Conservation (phyloP, 2,888 invertebrate genomes). For the Drosophila heteroneura region DNA sequence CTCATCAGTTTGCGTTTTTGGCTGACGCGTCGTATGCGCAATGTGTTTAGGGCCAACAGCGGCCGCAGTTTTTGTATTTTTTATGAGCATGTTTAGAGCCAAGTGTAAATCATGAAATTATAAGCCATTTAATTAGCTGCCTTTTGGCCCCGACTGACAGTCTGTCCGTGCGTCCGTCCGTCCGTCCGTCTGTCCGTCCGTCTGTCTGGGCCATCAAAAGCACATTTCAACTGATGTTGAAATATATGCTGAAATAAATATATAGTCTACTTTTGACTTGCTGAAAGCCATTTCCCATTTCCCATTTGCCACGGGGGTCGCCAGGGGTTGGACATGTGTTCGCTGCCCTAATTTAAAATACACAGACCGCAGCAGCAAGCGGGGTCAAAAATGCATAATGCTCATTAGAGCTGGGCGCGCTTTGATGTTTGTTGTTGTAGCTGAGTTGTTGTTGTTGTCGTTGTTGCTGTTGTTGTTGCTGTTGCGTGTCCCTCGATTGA, state of each 20-base stretch:
- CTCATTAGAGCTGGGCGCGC: conserved; percentile 63
- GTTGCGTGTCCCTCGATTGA: conserved; percentile 17
- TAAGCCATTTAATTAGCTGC: conserved; percentile 77
- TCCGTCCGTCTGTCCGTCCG: conserved; percentile 11
- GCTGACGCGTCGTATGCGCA: conserved; percentile 51
- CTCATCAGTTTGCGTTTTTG: background rate
- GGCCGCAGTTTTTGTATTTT: conserved; percentile 20
- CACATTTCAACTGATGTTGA: conserved; percentile 65
- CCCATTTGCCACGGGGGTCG: conserved; percentile 8
- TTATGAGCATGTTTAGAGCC: conserved; percentile 60
- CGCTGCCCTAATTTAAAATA: conserved; percentile 38
- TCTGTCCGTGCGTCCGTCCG: conserved; percentile 9
- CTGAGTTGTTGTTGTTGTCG: background rate
- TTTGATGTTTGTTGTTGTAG: conserved; percentile 63
- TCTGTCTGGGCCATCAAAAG: conserved; percentile 52
- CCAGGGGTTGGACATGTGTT: conserved; percentile 39
- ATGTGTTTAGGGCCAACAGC: conserved; percentile 32
- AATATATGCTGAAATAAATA: conserved; percentile 65
- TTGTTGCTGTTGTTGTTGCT: background rate
- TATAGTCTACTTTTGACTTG: conserved; percentile 32
- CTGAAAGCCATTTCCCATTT: conserved; percentile 69
- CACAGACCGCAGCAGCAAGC: conserved; percentile 14
- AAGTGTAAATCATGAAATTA: conserved; percentile 79
- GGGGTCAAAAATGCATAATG: conserved; percentile 73
- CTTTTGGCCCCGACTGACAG: conserved; percentile 30